These are phyloP conservation scores for Perca fluviatilis DNA, from an alignment of 2,113 vertebrate species.

Conservation along the genomic window DNA sequence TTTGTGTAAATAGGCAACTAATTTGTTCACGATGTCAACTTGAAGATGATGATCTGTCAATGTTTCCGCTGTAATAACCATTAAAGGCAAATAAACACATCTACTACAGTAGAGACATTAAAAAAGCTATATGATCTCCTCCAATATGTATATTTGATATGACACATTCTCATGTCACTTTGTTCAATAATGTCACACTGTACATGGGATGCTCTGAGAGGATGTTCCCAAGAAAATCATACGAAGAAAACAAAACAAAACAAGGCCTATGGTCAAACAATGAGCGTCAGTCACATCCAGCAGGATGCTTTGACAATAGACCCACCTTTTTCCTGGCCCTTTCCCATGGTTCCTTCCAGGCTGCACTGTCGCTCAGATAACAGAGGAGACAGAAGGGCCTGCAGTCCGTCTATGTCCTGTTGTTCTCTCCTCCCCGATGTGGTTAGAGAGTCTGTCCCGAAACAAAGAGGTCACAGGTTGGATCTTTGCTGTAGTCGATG, in stretches of 20 bases:
- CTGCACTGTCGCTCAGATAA: constrained; percentile 87
- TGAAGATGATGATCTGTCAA: too few relatives aligned
- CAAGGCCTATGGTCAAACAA: constrained; percentile 82
- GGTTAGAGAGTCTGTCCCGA: constrained; percentile 28
- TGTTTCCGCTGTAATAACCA: neutral
- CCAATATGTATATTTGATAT: neutral
- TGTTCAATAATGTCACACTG: constrained; percentile 23
- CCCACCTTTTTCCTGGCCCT: constrained; percentile 98
- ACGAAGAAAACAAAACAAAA: constrained; percentile 47
- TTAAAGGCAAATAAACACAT: neutral
- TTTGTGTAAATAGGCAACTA: too few relatives aligned
- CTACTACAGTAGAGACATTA: neutral
- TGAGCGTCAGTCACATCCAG: constrained; percentile 84
- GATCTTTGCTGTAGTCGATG: neutral
- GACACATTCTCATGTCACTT: neutral
- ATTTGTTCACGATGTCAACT: too few relatives aligned
- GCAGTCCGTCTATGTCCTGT: constrained; percentile 75
- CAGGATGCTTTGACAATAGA: constrained; percentile 95
- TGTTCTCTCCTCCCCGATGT: constrained; percentile 53
- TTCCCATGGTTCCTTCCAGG: constrained; percentile 95
- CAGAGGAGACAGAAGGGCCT: constrained; percentile 80
- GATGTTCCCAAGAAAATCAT: constrained; percentile 82
- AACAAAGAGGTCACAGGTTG: constrained; percentile 38
- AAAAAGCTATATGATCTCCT: neutral
- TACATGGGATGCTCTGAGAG: constrained; percentile 79